Base-by-base conservation (phyloP, 2,888 invertebrate genomes). In the Bellardia pandia region DNA sequence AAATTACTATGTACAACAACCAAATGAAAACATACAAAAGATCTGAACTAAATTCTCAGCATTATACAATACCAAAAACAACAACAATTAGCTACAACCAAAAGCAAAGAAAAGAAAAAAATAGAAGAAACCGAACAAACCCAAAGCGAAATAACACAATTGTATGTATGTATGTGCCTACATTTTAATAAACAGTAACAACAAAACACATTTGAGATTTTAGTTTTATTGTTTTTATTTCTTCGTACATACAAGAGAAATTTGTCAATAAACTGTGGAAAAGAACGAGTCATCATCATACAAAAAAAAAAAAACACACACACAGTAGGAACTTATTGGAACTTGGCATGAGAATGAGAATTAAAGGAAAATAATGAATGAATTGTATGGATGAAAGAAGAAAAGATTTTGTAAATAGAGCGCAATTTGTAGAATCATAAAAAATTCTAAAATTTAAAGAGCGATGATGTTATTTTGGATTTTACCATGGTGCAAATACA, bases 41-140 rank as follows among this genome's bases (percentile, higher is more conserved):
- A 78, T 30, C 48, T 77, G 66, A 81, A 68, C 81, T 68, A 74
- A 78, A 76, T 86, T 80, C 78, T 83, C 56, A 53, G 78, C 14
- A 58, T 58, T 40, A 37, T 53, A 13, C n/a, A 37, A 9, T 42
- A 42, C 42, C 7, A 42, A 42, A 42, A 42, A 58, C 23, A 66
- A n/a, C 23, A 56, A 66, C 40, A 64, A 69, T 71, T 62, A 51
- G 40, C 37, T 53, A 74, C 13, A 71, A 69, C 58, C 33, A 14
- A 23, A 48, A 82, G 13, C 40, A 68, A 58, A 77, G 30, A 16
- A 45, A 51, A 42, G 13, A 69, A 42, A 58, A 30, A 7, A 58
- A 77, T 33, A 9, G 51, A 64, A 53, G 14, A 53, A 53, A 66
- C 40, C 51, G 62, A 77, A 66, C 56, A 14, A 9, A 45, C 16